Evolutionary conservation across 2,888 invertebrate genomes (phyloP), one percentile per base, ranked within the genome.

Genomic region (Leptinotarsa haldemani): DNA sequence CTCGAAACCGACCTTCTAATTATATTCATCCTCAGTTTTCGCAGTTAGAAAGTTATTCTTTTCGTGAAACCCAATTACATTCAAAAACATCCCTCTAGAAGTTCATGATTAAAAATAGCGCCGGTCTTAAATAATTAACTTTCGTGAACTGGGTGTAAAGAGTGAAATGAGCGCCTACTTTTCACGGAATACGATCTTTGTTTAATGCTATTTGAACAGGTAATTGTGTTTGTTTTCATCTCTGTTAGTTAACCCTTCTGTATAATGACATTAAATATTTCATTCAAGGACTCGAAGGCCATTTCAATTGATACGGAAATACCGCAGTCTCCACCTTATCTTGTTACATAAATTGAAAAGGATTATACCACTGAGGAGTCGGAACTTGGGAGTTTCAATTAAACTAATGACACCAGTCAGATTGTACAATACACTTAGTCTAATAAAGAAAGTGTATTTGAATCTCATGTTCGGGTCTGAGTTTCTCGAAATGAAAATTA

Each of bases 31-130:
- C 61, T 30, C 40, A 40, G 30, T 30, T 61, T 61, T 7, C 30
- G 40, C 61, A 16, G 40, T 30, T 30, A 16, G 16, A 61, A 61
- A 61, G 61, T 61, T 30, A 30, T 61, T n/a, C n/a, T 40, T 13
- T 40, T 40, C 12, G 40, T 61, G 61, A 61, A 61, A 61, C 61
- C 61, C 16, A 61, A 61, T 61, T 61, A 61, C 61, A 15, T 30
- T 22, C 25, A 22, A 58, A 58, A 58, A 58, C 58, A 25, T 58
- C 25, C 58, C 18, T 58, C 22, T n/a, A 18, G 30, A 0, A 40
- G 61, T 61, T 61, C 30, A 61, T 61, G 61, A 61, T 61, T 61
- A 61, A 61, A 61, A 61, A 61, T 61, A 16, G 61, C 61, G 25
- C 30, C n/a, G n/a, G 61, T n/a, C 40, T 61, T 61, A 13, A 61